These are phyloP conservation scores for Anguilla megastoma DNA, from an alignment of 2,797 vertebrate species.

Conservation along the genomic window DNA sequence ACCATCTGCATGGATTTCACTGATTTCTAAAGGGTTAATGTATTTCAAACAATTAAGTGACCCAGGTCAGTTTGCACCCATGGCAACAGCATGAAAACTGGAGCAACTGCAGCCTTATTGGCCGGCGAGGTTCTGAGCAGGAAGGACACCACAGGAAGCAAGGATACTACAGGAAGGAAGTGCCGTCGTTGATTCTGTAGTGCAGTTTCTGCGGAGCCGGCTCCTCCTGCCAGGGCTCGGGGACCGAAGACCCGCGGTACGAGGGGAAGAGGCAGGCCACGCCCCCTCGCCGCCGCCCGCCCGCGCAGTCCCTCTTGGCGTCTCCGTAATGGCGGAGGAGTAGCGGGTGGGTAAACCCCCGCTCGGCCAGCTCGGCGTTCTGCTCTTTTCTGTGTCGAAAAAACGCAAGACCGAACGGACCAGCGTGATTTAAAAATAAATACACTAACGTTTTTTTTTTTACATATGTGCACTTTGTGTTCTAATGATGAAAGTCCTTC, in stretches of 20 bases:
- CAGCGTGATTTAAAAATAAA: too few species aligned
- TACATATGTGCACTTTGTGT: too few species aligned
- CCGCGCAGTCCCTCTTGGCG: constrained; percentile 30
- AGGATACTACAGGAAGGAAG: constrained; percentile 77
- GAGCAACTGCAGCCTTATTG: background rate
- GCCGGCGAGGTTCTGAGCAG: background rate
- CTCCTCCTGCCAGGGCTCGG: constrained; percentile 47
- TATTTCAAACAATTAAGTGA: background rate
- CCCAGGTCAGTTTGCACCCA: background rate
- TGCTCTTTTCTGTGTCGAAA: constrained; percentile 62
- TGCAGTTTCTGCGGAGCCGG: constrained; percentile 64
- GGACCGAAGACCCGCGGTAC: constrained; percentile 54
- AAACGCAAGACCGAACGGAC: background rate
- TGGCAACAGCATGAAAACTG: background rate
- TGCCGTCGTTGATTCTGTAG: constrained; percentile 68
- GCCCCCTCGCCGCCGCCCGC: constrained; percentile 6
- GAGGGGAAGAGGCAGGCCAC: constrained; percentile 43
- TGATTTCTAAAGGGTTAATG: background rate
- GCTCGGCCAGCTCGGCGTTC: constrained; percentile 49
- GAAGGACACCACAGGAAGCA: constrained; percentile 14
- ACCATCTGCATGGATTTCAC: background rate
- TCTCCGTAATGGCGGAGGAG: constrained; percentile 67
- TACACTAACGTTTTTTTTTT: background rate
- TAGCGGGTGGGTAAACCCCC: constrained; percentile 50
- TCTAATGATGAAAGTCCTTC: too few species aligned